These are phyloP conservation scores for Buathra laborator DNA, from an alignment of 2,888 invertebrate genomes.

Conservation along the genomic window DNA sequence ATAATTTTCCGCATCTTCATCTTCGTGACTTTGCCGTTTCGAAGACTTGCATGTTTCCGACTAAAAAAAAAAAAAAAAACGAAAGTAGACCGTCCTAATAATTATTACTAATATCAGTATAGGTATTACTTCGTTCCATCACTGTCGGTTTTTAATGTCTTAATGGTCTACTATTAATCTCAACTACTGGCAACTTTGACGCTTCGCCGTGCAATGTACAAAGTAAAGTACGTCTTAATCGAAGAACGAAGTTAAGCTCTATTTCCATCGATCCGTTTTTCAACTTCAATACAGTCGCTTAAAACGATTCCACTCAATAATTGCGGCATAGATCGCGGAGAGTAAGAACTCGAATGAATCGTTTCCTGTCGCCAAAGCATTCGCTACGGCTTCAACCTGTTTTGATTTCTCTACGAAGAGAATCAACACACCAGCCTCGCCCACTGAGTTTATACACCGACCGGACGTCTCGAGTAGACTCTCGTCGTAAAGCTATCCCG, in stretches of 20 bases:
- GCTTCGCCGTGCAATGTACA: not conserved
- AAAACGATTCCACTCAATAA: not conserved
- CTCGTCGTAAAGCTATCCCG: conserved; percentile 38
- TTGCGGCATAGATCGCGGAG: conserved; percentile 35
- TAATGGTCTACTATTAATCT: conserved; percentile 13
- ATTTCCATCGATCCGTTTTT: no score
- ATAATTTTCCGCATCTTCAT: conserved; percentile 13
- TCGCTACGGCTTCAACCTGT: conserved; percentile 54
- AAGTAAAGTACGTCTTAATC: conserved; percentile 3
- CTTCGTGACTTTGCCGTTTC: conserved; percentile 8
- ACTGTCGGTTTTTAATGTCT: conserved; percentile 10
- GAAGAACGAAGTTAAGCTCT: not conserved
- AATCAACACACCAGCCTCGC: conserved; percentile 47
- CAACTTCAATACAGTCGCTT: no score
- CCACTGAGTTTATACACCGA: conserved; percentile 51
- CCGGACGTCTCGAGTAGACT: conserved; percentile 55
- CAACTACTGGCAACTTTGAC: conserved; percentile 18
- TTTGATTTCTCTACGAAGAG: conserved; percentile 45
- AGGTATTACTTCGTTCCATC: conserved; percentile 15
- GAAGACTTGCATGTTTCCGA: conserved; percentile 17
- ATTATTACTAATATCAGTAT: conserved; percentile 18
- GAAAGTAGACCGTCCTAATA: conserved; percentile 10
- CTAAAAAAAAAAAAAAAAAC: not conserved
- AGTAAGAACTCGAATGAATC: conserved; percentile 50
- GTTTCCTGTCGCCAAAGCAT: conserved; percentile 61